These are phyloP conservation scores for Ursus arctos DNA, from an alignment of 2,113 vertebrate species.

Conservation along the genomic window DNA sequence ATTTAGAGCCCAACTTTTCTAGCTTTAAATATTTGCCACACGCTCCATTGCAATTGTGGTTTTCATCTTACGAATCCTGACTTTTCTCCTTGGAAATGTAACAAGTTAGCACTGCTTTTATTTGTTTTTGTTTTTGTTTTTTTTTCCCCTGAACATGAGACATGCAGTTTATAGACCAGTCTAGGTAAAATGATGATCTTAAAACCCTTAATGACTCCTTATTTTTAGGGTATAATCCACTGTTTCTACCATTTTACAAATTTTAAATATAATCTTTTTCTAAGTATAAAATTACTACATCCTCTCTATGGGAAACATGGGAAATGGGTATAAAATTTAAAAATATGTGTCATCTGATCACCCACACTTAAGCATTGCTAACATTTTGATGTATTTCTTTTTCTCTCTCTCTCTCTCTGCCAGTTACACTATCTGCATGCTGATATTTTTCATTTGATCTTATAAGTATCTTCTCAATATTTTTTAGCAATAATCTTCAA, in stretches of 20 bases:
- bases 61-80: not conserved
- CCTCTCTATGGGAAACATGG: not conserved
- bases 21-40: not conserved
- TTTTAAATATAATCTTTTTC: slow-evolving; percentile 29
- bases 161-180: not conserved
- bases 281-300: not conserved
- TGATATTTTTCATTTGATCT: not conserved
- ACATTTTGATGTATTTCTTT: not conserved
- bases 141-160: not conserved
- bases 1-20: not conserved
- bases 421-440: not conserved
- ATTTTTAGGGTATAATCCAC: slow-evolving; percentile 3
- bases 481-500: not conserved
- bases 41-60: not conserved
- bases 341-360: slow-evolving; percentile 12
- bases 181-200: not conserved
- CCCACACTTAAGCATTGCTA: not conserved
- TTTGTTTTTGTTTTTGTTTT: not conserved
- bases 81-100: not conserved
- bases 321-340: not conserved
- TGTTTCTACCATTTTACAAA: not conserved
- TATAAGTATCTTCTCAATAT: not conserved
- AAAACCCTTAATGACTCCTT: not conserved
- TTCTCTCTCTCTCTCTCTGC: not conserved
- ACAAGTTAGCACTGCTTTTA: not conserved